Evolutionary conservation across 2,888 invertebrate genomes (phyloP), one percentile per base, ranked within the genome.

Genomic region (Muscina levida): DNA sequence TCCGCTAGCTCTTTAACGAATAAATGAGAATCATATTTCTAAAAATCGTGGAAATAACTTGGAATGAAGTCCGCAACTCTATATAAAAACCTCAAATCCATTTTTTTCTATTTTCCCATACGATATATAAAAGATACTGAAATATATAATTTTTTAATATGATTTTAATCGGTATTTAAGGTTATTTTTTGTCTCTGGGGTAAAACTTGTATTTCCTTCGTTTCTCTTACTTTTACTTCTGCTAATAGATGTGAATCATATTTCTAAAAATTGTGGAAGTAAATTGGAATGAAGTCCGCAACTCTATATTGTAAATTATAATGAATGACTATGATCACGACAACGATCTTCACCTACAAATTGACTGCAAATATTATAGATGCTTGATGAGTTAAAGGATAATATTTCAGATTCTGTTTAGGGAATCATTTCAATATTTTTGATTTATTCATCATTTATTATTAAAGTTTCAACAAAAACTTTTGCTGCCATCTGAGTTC

Each of bases 131-230:
- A n/a, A n/a, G 67, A 44, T 13, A 82, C 53, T 1, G 72, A 79
- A 37, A 72, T 42, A 66, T 86, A 89, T 74, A 84, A 84, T 80
- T 90, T 87, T 66, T 87, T 87, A 67, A 85, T 87, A 24, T 84
- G 56, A 0, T n/a, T n/a, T n/a, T n/a, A n/a, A n/a, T n/a, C n/a
- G n/a, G n/a, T n/a, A n/a, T n/a, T n/a, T n/a, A n/a, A n/a, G n/a
- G n/a, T n/a, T n/a, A n/a, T n/a, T n/a, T n/a, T n/a, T n/a, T n/a
- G n/a, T n/a, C n/a, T n/a, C n/a, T n/a, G n/a, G n/a, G 88, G 84
- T 31, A 89, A 82, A 3, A 88, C 44, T 6, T 66, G 73, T 42
- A 82, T 78, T 0, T 74, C n/a, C 22, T 71, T 77, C 4, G 8
- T 65, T 42, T 31, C 3, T 31, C 31, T 31, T 31, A n/a, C 6